phyloP scores from a whole-genome alignment of 2,113 vertebrate species.

The Heteronetta atricapilla region DNA sequence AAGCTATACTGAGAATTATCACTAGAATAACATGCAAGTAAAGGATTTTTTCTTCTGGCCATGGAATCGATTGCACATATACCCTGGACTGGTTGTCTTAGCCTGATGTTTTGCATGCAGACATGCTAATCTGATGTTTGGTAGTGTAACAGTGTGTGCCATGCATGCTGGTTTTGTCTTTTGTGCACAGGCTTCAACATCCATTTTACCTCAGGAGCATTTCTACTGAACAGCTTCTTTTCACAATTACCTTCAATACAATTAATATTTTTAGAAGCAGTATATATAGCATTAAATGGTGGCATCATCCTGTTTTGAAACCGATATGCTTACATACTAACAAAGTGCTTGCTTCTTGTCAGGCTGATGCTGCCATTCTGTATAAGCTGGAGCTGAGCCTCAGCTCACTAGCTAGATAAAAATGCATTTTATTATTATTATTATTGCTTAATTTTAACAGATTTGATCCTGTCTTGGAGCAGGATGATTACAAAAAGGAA shows the following conservation, averaged over 20 bases:
- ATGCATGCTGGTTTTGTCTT: conserved; percentile 61
- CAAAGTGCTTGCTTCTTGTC: neutral
- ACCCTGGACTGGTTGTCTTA: neutral
- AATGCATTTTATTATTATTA: fast-evolving
- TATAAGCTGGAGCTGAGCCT: neutral
- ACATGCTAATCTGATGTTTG: conserved; percentile 1
- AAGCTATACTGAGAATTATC: neutral
- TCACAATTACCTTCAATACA: neutral
- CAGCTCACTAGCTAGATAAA: neutral
- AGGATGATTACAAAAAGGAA: neutral
- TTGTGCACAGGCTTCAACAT: neutral
- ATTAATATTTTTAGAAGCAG: neutral
- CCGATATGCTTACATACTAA: neutral
- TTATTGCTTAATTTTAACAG: neutral
- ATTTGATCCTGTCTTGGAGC: neutral
- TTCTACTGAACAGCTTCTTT: neutral
- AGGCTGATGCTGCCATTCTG: neutral
- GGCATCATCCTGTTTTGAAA: neutral
- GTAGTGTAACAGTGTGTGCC: neutral
- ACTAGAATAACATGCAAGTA: neutral
- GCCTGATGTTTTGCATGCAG: conserved; percentile 63
- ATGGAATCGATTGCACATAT: neutral
- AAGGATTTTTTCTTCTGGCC: neutral
- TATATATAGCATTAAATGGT: neutral
- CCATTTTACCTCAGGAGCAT: neutral